Evolutionary conservation across 2,113 vertebrate genomes (phyloP), one percentile per base, ranked within the genome.

Genomic region (Calypte anna): DNA sequence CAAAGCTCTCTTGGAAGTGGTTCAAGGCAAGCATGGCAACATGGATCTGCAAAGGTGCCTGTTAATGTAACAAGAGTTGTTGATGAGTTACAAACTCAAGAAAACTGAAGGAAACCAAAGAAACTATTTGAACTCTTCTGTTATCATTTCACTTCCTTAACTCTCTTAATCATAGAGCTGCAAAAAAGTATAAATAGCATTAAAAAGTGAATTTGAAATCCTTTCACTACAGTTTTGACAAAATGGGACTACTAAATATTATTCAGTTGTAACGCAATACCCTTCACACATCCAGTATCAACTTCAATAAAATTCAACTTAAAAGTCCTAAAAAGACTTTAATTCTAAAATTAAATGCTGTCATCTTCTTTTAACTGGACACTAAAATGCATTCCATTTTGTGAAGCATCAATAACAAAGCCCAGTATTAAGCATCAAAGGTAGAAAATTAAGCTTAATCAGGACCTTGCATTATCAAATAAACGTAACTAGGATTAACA

Each of bases 1-100:
- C 95, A 69, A 99, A 98, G 70, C 97, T 98, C 96, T 99, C 98
- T 97, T 99, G 98, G 85, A 99, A 99, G 76, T 94, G 95, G 92
- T 99, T 98, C 96, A 99, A 97, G 40, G 99, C 99, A 95, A 99
- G 96, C 98, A 99, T 98, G 67, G 99, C 98, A 53, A 98, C 84
- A 12, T 99, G 99, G 93, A 98, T 99, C 96, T 99, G 98, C 74
- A 99, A 94, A 23, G 99, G 98, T 67, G 98, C 98, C 99, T 99
- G 93, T 97, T 79, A 61, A 90, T 33, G 95, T 28, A 90, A 68
- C 36, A 92, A 69, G 0, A 91, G 25, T 25, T 82, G 62, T 7
- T 78, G 51, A 83, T 81, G n/a, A 91, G 44, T 51, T 91, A 81
- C 15, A 28, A 93, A 70, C 16, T n/a, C 3, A 3, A 50, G 10